A percentile compares a stretch with the other conserved stretches of the same genome.
Evolutionary conservation across 2,797 vertebrate genomes (phyloP).

Genomic region (Nyctibius grandis): DNA sequence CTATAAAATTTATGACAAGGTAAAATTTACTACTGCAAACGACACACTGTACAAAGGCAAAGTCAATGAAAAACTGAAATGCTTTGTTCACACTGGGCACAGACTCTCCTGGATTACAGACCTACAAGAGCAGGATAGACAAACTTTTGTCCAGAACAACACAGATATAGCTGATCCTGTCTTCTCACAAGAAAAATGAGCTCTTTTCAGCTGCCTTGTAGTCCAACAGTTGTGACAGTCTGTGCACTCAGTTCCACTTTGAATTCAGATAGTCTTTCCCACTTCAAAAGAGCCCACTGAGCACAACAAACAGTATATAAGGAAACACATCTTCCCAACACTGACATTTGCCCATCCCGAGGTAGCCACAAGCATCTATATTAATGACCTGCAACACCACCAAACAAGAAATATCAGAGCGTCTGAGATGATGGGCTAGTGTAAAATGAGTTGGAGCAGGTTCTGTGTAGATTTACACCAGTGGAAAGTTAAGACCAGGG

Average conservation of each 20-base stretch:
- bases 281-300: conserved; percentile 31
- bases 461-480: conserved; percentile 42
- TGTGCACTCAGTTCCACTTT: neutral
- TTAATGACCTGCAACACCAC: conserved; percentile 37
- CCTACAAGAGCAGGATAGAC: neutral
- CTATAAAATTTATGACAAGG: neutral
- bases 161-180: neutral
- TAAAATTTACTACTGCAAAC: neutral
- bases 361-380: conserved; percentile 54
- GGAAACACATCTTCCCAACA: conserved; percentile 17
- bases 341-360: conserved; percentile 10
- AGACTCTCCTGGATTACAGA: neutral
- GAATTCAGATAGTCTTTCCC: conserved; percentile 20
- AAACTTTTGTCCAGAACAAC: neutral
- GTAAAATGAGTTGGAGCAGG: conserved; percentile 24
- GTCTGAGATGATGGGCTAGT: conserved; percentile 18
- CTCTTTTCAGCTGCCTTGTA: neutral
- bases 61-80: neutral
- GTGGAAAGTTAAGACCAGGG: neutral
- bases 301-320: conserved; percentile 25
- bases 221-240: neutral
- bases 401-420: conserved; percentile 39
- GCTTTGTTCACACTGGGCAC: neutral
- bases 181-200: neutral
- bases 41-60: neutral